phyloP scores from a whole-genome alignment of 2,113 vertebrate species.

The human (Homo sapiens) region DNA sequence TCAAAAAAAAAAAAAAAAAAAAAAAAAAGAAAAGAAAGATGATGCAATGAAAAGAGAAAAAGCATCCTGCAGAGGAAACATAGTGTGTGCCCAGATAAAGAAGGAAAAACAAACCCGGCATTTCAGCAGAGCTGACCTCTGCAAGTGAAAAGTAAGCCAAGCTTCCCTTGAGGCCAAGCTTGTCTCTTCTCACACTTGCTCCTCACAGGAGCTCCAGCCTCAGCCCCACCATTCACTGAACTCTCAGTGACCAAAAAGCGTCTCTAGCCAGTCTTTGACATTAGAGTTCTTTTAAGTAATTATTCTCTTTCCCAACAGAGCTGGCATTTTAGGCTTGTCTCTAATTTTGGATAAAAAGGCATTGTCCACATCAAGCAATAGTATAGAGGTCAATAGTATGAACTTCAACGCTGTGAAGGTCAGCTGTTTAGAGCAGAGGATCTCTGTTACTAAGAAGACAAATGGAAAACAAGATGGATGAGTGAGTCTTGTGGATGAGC shows the following conservation, averaged over 20 bases:
- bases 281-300: not conserved
- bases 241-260: not conserved
- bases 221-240: not conserved
- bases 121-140: accelerated
- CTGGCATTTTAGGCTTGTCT: not conserved
- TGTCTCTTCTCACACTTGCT: not conserved
- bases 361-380: not conserved
- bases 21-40: too few relatives aligned
- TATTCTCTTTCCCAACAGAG: not conserved
- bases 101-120: not conserved
- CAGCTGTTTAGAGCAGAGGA: not conserved
- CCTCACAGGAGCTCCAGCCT: not conserved
- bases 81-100: not conserved
- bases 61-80: accelerated
- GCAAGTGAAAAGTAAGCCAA: too few relatives aligned
- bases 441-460: not conserved
- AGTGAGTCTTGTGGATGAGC: not conserved
- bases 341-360: not conserved
- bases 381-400: too few relatives aligned
- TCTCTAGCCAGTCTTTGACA: not conserved
- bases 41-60: not conserved
- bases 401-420: not conserved
- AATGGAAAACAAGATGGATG: not conserved
- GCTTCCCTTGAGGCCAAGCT: not conserved
- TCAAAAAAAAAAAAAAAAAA: too few relatives aligned